Base-by-base conservation (phyloP, 2,113 vertebrate species). In the Hydrolagus affinis region DNA sequence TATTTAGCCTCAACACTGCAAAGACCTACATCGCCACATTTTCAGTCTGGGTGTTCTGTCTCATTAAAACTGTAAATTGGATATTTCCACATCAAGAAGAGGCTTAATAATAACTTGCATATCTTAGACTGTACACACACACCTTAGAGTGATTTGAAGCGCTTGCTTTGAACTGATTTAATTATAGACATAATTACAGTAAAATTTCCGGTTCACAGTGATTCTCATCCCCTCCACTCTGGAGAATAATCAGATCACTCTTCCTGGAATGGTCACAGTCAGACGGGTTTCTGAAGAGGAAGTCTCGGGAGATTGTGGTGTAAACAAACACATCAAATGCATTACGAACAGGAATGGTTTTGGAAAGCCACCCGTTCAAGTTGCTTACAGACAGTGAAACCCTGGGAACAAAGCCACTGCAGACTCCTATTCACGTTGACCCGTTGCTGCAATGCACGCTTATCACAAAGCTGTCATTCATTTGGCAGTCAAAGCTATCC, bases 111-210 rank as follows among this genome's bases (percentile, higher is more conserved):
- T 83, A 83, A 83, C 78, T 83, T 83, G 10, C 78, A 83, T 83
- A 83, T 83, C 77, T 83, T 66, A 83, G 60, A 83, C 57, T 60
- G 19, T 62, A 86, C 85, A 69, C 59, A 69, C 59, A 76, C 85
- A 74, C 85, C 85, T 86, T 66, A 76, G 64, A 86, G 72, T 83
- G 78, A 83, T 83, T 83, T 83, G 19, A 19, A 32, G 62, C 85
- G 66, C 8, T 30, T 66, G 12, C 85, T 86, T 86, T 86, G 85
- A 75, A 86, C 78, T 83, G 78, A 83, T 74, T 76, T 86, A 86
- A 86, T 86, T 86, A 86, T 76, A 75, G 73, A 68, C 64, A 66
- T 76, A 86, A 76, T 86, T 75, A 64, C 60, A 86, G 62, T 30
- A 76, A 66, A 77, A 68, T 86, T 59, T 86, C 71, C 72, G 72